Evolutionary conservation across 2,113 vertebrate species (phyloP), one percentile per base, ranked within the genome.

Genomic region (Ailurus styani): DNA sequence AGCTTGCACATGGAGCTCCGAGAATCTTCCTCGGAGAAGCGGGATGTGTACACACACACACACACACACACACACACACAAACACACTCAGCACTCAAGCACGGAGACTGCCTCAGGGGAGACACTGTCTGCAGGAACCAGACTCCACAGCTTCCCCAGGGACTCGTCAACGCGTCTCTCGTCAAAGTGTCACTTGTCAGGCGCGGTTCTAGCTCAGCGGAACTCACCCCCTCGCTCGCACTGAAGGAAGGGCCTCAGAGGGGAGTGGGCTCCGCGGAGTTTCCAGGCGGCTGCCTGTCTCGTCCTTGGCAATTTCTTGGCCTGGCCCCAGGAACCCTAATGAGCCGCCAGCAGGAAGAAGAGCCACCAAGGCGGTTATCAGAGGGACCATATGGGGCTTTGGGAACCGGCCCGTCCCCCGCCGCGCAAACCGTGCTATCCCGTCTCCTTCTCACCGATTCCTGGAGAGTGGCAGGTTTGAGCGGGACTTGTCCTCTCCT

Each of bases 41-140:
- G 68, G 88, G 75, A 82, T 95, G 83, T 82, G 23, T 29, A 27
- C 75, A 1, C 25, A 25, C 72, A 9, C 40, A 25, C 68, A 10
- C 68, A n/a, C 70, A 62, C 86, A 93, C 79, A 90, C 82, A 72
- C 87, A 73, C 72, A n/a, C 87, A 97, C 40, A 95, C 97, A 97
- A 93, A 96, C 90, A 95, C 90, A 97, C 89, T 70, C 66, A 0
- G 42, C 96, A 96, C 85, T 98, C 87, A 96, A 95, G 96, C 8
- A 10, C 75, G 47, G 95, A 96, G 97, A 93, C 90, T 90, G 98
- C 98, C 98, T 97, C 97, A 97, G 98, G 96, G 98, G 98, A 98
- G 98, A 98, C 98, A 98, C 93, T 97, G 91, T 95, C 96, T 98
- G 98, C 96, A 97, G 95, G 98, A 98, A 98, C 98, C 42, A 93